Conservation (phyloP, 2,113 vertebrate species). For the Lophius piscatorius region DNA sequence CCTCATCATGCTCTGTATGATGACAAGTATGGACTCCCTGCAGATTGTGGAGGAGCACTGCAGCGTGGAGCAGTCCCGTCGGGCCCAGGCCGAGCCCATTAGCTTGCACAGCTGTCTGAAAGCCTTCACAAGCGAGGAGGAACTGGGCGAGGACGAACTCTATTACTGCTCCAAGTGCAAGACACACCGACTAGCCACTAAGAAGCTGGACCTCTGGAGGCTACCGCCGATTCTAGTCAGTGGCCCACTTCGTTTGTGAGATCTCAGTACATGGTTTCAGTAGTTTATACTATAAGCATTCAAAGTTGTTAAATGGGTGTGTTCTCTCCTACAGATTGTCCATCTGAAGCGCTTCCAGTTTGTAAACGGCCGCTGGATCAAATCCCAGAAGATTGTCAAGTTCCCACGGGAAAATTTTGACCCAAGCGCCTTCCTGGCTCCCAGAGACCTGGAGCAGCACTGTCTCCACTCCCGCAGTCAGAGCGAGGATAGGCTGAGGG, state of each 20-base stretch:
- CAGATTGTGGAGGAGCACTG: conserved; percentile 95
- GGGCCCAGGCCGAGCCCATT: conserved; percentile 95
- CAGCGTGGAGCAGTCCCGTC: conserved; percentile 94
- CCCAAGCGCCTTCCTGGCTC: conserved; percentile 95
- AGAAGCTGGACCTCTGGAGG: conserved; percentile 98
- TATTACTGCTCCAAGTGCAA: conserved; percentile 99
- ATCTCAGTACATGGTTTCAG: too few relatives aligned
- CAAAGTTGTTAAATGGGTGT: too few relatives aligned
- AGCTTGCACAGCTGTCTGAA: conserved; percentile 95
- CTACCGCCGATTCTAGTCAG: conserved; percentile 94
- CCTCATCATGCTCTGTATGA: too few relatives aligned
- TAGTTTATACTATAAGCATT: too few relatives aligned
- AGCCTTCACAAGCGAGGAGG: conserved; percentile 96
- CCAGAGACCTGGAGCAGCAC: conserved; percentile 84
- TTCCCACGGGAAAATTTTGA: conserved; percentile 94
- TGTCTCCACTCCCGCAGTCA: conserved; percentile 78
- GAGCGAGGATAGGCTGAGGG: conserved; percentile 70
- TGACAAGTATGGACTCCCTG: neutral
- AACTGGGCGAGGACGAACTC: conserved; percentile 96
- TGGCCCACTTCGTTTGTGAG: too few relatives aligned
- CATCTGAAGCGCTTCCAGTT: conserved; percentile 98
- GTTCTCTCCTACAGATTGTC: conserved; percentile 85
- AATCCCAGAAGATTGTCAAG: conserved; percentile 99
- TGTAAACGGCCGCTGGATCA: conserved; percentile 98
- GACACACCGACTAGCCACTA: conserved; percentile 94